phyloP scores from a whole-genome alignment of 2,797 vertebrate genomes.

The Danio jaintianensis region DNA sequence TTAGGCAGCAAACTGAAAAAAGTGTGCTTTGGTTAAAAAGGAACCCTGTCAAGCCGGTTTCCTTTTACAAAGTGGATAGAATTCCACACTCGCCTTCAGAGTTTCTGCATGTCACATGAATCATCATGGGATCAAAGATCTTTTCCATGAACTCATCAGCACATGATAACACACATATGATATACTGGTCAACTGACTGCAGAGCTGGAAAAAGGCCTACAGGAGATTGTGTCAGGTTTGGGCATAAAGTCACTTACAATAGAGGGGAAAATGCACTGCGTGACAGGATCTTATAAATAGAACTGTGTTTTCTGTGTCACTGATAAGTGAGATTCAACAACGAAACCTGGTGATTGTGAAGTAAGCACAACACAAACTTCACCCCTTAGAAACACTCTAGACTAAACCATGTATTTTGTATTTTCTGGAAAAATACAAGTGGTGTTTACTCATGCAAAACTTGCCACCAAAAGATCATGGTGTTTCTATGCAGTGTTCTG shows the following conservation, averaged over 20 bases:
- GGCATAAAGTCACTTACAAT: not conserved
- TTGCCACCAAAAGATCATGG: not conserved
- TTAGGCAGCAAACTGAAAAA: not conserved
- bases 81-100: constrained; percentile 16
- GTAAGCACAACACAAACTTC: not conserved
- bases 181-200: not conserved
- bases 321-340: not conserved
- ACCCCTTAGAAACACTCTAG: not conserved
- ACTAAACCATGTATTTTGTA: not conserved
- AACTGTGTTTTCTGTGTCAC: not conserved
- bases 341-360: not conserved
- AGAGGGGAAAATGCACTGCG: not conserved
- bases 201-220: not conserved
- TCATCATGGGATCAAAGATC: constrained; percentile 37
- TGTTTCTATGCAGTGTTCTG: not conserved
- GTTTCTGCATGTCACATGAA: constrained; percentile 27
- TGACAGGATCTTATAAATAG: constrained; percentile 2
- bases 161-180: constrained; percentile 39
- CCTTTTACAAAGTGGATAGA: constrained; percentile 14
- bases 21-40: not conserved
- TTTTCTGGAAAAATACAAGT: not conserved
- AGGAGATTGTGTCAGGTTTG: constrained; percentile 11
- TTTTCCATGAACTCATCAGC: constrained; percentile 37
- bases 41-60: not conserved
- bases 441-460: not conserved